Evolutionary conservation across 2,113 vertebrate species (phyloP), one percentile per base, ranked within the genome.

Genomic region (Labeo catla): DNA sequence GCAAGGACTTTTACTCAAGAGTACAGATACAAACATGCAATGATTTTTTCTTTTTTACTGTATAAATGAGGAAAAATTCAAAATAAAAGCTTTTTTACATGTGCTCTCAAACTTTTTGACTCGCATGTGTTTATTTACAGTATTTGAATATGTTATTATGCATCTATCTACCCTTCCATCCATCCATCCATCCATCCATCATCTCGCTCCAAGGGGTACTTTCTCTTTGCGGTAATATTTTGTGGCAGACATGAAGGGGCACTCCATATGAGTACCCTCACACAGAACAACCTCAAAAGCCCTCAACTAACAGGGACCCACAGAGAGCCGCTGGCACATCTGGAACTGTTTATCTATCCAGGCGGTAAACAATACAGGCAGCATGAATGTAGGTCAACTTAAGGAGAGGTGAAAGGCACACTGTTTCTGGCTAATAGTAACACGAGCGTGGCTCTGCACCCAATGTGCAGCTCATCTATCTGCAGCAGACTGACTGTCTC

Each of bases 361-460:
- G 72, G 88, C 49, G 36, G 86, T 89, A 87, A 90, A 89, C 87
- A 91, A 85, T 81, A 81, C 87, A 87, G 89, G 86, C 88, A 89
- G 87, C 61, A 84, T 86, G 72, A 90, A 91, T 87, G 72, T 91
- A 88, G 90, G 90, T 90, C 89, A 89, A 52, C 57, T 70, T 76
- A 81, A 83, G 39, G 81, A 90, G 86, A 90, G 88, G 89, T 88
- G 87, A 88, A 91, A 88, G 83, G 86, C 87, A 78, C 85, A 78
- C 59, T 87, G 83, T 86, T 86, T 88, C 87, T 74, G 47, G n/a
- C 52, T 89, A 91, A 89, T 89, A 84, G 63, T 84, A 87, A 86
- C 84, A 86, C 36, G 65, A 76, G 10, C 21, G 9, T 76, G 28
- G 79, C 72, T 59, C 63, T 85, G 84, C 83, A 85, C 36, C 77